These are phyloP conservation scores for Mongoloraphidia duomilia DNA, from an alignment of 2,888 invertebrate genomes.

Conservation along the genomic window DNA sequence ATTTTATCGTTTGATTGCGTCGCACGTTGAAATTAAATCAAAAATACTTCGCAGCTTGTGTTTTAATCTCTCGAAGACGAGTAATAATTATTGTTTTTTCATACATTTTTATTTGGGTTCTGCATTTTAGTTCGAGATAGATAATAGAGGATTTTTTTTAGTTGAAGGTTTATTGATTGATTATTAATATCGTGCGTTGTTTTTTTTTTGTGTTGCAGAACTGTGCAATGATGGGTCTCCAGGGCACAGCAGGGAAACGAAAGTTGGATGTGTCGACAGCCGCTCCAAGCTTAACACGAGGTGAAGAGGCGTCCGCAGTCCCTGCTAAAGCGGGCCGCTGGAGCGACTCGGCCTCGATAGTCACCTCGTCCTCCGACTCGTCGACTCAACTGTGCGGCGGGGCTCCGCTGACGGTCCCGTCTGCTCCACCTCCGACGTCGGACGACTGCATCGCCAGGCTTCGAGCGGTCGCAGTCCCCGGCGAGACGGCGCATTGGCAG, in stretches of 20 bases:
- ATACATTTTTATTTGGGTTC: not conserved
- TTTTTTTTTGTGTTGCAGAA: constrained; percentile 27
- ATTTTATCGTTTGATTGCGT: too few species aligned
- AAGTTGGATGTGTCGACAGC: constrained; percentile 37
- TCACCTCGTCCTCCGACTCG: not conserved
- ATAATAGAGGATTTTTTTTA: not conserved
- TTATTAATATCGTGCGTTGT: not conserved
- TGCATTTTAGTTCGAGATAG: not conserved
- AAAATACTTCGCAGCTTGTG: too few species aligned
- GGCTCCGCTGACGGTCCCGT: constrained; percentile 28
- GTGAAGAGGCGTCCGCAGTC: constrained; percentile 33
- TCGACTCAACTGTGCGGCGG: not conserved
- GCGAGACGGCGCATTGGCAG: constrained; percentile 38
- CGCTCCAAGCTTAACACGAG: constrained; percentile 19
- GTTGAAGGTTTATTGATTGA: not conserved
- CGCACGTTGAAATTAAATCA: too few species aligned
- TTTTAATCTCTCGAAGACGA: not conserved
- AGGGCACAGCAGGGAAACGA: constrained; percentile 56
- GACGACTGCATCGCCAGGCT: constrained; percentile 46
- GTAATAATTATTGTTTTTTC: not conserved
- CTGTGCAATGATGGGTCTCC: constrained; percentile 62
- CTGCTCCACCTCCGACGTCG: constrained; percentile 36
- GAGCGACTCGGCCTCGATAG: constrained; percentile 18
- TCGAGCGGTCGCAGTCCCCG: constrained; percentile 56
- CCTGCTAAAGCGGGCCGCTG: constrained; percentile 43